These are phyloP conservation scores for Aptenodytes forsteri DNA, from an alignment of 2,113 vertebrate genomes.

Conservation along the genomic window DNA sequence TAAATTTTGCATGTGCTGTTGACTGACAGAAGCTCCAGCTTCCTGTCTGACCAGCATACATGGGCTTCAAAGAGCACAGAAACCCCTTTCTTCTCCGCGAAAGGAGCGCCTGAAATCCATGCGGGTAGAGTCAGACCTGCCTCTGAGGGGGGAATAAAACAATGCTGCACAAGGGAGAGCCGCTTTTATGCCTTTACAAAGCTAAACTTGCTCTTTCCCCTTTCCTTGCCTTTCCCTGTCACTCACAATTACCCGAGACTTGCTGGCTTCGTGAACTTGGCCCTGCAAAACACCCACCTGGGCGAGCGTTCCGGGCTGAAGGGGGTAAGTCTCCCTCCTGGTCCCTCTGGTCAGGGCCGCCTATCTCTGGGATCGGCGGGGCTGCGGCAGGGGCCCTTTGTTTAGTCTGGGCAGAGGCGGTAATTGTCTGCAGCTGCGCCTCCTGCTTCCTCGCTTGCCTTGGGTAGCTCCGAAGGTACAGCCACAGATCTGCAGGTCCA, in stretches of 20 bases:
- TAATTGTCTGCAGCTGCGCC: conserved; percentile 57
- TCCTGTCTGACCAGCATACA: conserved; percentile 57
- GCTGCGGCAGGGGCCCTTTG: conserved; percentile 11
- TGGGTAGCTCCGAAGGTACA: not conserved
- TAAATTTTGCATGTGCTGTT: conserved; percentile 77
- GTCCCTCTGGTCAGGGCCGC: not conserved
- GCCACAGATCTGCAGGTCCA: rapidly evolving
- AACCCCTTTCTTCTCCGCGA: conserved; percentile 54
- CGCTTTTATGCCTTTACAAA: not conserved
- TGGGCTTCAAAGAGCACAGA: conserved; percentile 67
- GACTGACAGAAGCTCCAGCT: conserved; percentile 71
- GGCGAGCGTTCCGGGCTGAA: not conserved
- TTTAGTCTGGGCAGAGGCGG: conserved; percentile 57
- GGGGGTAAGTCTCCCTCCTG: not conserved
- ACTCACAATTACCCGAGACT: conserved; percentile 10
- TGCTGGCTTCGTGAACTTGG: rapidly evolving
- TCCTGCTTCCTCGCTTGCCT: not conserved
- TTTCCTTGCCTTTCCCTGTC: not conserved
- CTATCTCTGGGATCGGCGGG: not conserved
- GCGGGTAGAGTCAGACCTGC: not conserved
- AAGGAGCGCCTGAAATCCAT: not conserved
- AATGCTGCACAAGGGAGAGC: not conserved
- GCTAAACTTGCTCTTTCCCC: not conserved
- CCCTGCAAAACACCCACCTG: not conserved
- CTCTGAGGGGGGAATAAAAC: conserved; percentile 11